phyloP scores from a whole-genome alignment of 2,888 invertebrate genomes.

The Limnephilus lunatus region DNA sequence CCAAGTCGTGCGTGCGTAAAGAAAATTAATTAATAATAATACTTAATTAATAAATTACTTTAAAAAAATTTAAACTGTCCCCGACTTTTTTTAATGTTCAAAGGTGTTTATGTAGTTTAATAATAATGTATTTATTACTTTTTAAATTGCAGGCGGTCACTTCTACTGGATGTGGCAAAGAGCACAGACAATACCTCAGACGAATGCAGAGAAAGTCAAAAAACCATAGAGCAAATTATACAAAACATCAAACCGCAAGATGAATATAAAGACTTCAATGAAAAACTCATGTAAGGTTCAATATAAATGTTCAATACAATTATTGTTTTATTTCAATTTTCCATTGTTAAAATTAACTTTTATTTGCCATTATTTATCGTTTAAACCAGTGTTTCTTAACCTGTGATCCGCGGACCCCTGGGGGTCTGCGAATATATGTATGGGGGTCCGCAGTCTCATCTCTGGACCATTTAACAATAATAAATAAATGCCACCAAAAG shows the following conservation, averaged over 20 bases:
- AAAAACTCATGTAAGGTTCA: constrained; percentile 87
- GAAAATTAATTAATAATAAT: too few species aligned
- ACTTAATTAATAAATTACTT: too few species aligned
- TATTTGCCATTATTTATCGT: neutral
- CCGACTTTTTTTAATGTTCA: neutral
- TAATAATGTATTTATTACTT: constrained; percentile 1
- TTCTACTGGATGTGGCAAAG: constrained; percentile 88
- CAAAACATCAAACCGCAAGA: constrained; percentile 88
- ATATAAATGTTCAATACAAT: neutral
- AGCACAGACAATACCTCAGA: constrained; percentile 88
- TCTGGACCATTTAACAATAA: too few species aligned
- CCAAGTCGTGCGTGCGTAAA: too few species aligned
- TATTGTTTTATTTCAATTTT: neutral
- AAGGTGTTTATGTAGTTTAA: neutral
- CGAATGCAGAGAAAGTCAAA: constrained; percentile 88
- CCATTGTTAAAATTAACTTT: neutral
- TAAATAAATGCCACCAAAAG: too few species aligned
- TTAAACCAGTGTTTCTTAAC: too few species aligned
- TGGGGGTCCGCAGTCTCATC: too few species aligned
- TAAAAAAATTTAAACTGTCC: too few species aligned
- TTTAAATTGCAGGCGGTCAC: constrained; percentile 81
- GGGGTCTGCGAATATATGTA: too few species aligned
- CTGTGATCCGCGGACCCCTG: too few species aligned
- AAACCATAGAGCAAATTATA: constrained; percentile 85
- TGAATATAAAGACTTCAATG: constrained; percentile 93